Base-by-base conservation (phyloP, 1,140 invertebrate genomes). In the Paralvinella palmiformis region DNA sequence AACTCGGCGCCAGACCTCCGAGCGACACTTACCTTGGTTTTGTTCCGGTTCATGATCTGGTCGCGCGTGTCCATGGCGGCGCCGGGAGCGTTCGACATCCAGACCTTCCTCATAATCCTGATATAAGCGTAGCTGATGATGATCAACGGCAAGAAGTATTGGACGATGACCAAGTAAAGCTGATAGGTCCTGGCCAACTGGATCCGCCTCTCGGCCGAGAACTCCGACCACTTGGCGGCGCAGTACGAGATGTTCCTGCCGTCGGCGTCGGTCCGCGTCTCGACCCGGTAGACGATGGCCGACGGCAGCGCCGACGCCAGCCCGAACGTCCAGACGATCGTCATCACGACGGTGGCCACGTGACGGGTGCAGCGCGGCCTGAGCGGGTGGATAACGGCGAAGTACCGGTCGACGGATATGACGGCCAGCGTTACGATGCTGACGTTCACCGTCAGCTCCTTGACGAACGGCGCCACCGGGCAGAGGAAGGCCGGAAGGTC, bases 401-500 rank as follows among this genome's bases (percentile, higher is more conserved):
- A 73, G 66, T 89, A 88, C 15, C 89, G 81, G 79, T 91, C 89
- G 41, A 91, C 84, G 3, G 89, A 88, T 45, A 91, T 91, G 60
- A 89, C 88, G 5, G 88, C 89, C 24, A 92, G 77, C 0, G 90
- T 91, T 71, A 91, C 90, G 10, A 92, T 86, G 53, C 87, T 89
- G 15, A 91, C 89, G 72, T 89, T 91, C 1, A 91, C 89, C 65
- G 86, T 89, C 1, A 91, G 73, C 56, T 64, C 55, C 78, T 78
- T 90, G 1, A 91, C 86, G 75, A 91, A 91, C 0, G 90, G 89
- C 68, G 89, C 90, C 71, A 91, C 87, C 0, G 87, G 83, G 73
- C 90, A 92, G 88, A 91, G 89, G 74, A 91, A 90, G 68, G 87
- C 75, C 0, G 90, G 89, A n/a, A 91, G 79, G 65, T 89, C 85